Evolutionary conservation across 2,113 vertebrate species (phyloP), one percentile per base, ranked within the genome.

Genomic region (Carlito syrichta): DNA sequence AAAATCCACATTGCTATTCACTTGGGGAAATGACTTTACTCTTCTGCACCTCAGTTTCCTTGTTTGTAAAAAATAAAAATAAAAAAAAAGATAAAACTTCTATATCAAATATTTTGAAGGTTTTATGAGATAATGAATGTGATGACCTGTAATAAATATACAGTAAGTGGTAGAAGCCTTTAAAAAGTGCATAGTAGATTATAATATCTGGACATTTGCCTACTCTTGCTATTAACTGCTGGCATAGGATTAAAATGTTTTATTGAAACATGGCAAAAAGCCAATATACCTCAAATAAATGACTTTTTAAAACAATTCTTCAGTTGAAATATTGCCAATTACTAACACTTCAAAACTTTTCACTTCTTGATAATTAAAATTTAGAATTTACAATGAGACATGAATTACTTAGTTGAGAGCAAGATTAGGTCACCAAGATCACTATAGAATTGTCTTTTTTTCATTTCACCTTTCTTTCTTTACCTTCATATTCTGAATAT

Each of bases 261-360:
- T 92, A 95, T 82, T 96, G 56, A 92, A 95, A 81, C 27, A 86
- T 60, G 45, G 73, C 45, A 89, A 86, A 90, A 76, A 30, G 45
- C 23, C 52, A 94, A 62, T 3, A 11, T 7, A 86, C 60, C 9
- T 74, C 71, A 79, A 92, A 74, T 32, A 87, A 95, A 89, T 86
- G 73, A 23, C 30, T 54, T 23, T 22, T 30, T 69, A 69, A 23
- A 11, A n/a, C n/a, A n/a, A n/a, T 60, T 50, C 73, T 94, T 22
- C 1, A 50, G n/a, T 96, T 83, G 93, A 32, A 62, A 89, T 71
- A 40, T 45, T 71, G 20, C 56, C 52, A 84, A 11, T 60, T 87
- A 91, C 10, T 74, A 73, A 32, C 8, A 79, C 38, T 83, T 66
- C 13, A 40, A 50, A 91, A 52, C 5, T 27, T 86, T 43, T 69